Conservation (phyloP, 1,140 invertebrate genomes). For the Penaeus indicus region DNA sequence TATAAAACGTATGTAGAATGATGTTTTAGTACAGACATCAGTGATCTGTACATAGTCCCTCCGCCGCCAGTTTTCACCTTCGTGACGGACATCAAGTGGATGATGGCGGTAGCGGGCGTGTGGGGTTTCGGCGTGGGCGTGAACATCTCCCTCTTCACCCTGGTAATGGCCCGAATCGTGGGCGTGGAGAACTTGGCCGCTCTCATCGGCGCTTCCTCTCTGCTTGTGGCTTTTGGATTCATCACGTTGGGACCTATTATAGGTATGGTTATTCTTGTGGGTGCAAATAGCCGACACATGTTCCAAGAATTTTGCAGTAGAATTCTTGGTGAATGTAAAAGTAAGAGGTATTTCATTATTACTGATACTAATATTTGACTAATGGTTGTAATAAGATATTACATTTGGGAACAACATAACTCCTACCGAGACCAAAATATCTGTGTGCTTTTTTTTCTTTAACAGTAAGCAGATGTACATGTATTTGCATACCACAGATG, state of each 20-base stretch:
- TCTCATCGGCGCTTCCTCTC: constrained; percentile 13
- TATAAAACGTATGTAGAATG: neutral
- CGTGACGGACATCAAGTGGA: constrained; percentile 30
- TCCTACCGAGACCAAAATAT: no score
- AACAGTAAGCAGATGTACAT: no score
- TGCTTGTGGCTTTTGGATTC: constrained; percentile 6
- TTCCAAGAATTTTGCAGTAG: neutral
- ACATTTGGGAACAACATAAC: no score
- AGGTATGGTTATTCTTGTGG: neutral
- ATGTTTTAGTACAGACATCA: no score
- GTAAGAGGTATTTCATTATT: no score
- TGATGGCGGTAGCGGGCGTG: constrained; percentile 10
- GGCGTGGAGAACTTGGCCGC: constrained; percentile 36
- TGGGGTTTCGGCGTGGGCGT: constrained; percentile 45
- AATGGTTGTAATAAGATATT: no score
- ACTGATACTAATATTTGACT: no score
- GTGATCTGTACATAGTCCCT: neutral
- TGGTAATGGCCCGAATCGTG: constrained; percentile 39
- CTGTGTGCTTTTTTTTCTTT: no score
- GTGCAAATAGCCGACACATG: neutral
- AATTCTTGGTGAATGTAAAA: neutral
- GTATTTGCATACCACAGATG: no score
- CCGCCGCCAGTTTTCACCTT: constrained; percentile 46
- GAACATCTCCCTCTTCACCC: constrained; percentile 33
- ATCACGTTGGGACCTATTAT: constrained; percentile 32